Conservation (phyloP, 2,113 vertebrate genomes). For the Rynchops niger region DNA sequence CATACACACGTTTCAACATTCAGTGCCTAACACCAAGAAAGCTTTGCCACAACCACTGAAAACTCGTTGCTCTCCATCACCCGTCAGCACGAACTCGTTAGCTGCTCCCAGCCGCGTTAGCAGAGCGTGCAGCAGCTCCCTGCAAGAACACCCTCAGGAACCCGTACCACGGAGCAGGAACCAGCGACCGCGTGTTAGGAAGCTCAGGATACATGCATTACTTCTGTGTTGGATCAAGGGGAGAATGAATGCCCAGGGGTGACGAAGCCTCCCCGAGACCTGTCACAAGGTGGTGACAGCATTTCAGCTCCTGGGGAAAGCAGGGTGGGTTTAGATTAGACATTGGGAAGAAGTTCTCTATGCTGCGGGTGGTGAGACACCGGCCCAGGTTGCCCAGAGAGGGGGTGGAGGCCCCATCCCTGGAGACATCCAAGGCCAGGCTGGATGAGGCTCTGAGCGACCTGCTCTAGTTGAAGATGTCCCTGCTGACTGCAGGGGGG, state of each 20-base stretch:
- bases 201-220: no score
- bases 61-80: background rate
- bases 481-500: no score
- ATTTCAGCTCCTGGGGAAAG: background rate
- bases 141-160: background rate
- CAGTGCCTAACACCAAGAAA: background rate
- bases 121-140: background rate
- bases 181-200: background rate
- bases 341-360: no score
- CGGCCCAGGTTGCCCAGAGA: no score
- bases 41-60: background rate
- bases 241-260: background rate
- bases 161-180: background rate
- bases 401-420: no score
- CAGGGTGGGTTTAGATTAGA: no score
- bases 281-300: background rate
- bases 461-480: no score
- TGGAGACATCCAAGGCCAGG: no score
- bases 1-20: background rate
- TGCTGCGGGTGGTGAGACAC: no score
- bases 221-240: background rate
- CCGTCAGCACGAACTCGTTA: fast-evolving
- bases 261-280: background rate
- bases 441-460: no score
- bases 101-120: background rate